Evolutionary conservation across 2,797 vertebrate genomes (phyloP).

Genomic region (Syndactyla subalaris): DNA sequence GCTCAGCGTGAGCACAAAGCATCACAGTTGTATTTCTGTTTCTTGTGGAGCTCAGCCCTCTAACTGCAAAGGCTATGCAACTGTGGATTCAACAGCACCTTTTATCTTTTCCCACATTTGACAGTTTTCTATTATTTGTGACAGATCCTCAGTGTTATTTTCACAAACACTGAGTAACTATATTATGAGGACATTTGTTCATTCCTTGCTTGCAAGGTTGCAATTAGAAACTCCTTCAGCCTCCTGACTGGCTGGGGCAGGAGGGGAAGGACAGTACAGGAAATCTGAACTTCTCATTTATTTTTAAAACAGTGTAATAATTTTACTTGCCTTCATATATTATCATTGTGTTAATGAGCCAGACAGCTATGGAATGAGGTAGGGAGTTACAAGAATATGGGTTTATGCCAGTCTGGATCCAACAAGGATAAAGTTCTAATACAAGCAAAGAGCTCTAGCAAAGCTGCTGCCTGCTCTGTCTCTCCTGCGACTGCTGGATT

Average conservation of each 20-base stretch:
- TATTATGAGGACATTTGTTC: not conserved
- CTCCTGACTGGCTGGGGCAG: not conserved
- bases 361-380: not conserved
- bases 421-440: not conserved
- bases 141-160: not conserved
- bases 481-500: not conserved
- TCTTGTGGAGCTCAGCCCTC: not conserved
- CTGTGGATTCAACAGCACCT: not conserved
- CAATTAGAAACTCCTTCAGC: not conserved
- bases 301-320: not conserved
- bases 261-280: not conserved
- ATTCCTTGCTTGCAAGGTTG: not conserved
- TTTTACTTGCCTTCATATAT: not conserved
- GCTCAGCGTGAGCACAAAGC: not conserved
- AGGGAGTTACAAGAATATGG: not conserved
- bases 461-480: not conserved
- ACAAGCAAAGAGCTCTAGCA: not conserved
- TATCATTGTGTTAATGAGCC: not conserved
- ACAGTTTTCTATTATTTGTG: not conserved
- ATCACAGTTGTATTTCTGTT: not conserved
- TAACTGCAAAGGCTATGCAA: not conserved
- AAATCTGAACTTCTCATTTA: not conserved
- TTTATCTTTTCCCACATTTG: not conserved
- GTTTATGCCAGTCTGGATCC: not conserved
- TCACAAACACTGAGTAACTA: not conserved